These are phyloP conservation scores for Melieria crassipennis DNA, from an alignment of 2,888 invertebrate genomes.

Conservation along the genomic window DNA sequence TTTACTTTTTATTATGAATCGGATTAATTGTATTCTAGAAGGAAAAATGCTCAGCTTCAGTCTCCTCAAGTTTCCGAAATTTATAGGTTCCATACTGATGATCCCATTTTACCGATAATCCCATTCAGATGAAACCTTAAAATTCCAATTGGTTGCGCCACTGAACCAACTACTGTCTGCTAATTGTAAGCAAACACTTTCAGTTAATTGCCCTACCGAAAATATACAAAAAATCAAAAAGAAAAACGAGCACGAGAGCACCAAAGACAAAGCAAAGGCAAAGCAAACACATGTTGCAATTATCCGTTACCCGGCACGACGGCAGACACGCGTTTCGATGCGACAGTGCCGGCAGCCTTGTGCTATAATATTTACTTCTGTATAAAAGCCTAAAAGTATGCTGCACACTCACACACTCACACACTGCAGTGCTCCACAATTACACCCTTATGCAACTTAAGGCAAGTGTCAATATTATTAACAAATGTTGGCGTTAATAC, in stretches of 20 bases:
- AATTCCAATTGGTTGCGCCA: too few relatives aligned
- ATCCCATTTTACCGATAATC: too few relatives aligned
- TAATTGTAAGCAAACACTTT: constrained; percentile 51
- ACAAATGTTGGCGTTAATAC: constrained; percentile 21
- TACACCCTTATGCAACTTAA: constrained; percentile 23
- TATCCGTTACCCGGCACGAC: constrained; percentile 29
- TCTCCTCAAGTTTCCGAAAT: too few relatives aligned
- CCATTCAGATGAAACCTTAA: too few relatives aligned
- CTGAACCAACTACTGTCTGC: constrained; percentile 21
- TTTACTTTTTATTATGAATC: too few relatives aligned
- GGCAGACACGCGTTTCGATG: constrained; percentile 17
- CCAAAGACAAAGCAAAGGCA: constrained; percentile 15
- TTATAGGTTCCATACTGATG: too few relatives aligned
- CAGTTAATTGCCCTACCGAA: constrained; percentile 44
- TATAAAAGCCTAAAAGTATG: too few relatives aligned
- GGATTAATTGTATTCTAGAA: too few relatives aligned
- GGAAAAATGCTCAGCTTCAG: too few relatives aligned
- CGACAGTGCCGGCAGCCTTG: too few relatives aligned
- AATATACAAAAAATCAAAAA: constrained; percentile 52
- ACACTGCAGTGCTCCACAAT: background rate
- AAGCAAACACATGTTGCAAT: constrained; percentile 35
- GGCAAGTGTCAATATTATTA: constrained; percentile 32
- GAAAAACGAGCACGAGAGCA: constrained; percentile 42
- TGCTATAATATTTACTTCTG: too few relatives aligned
- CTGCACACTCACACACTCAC: background rate